Conservation (phyloP, 2,113 vertebrate species). For the Chamaea fasciata region DNA sequence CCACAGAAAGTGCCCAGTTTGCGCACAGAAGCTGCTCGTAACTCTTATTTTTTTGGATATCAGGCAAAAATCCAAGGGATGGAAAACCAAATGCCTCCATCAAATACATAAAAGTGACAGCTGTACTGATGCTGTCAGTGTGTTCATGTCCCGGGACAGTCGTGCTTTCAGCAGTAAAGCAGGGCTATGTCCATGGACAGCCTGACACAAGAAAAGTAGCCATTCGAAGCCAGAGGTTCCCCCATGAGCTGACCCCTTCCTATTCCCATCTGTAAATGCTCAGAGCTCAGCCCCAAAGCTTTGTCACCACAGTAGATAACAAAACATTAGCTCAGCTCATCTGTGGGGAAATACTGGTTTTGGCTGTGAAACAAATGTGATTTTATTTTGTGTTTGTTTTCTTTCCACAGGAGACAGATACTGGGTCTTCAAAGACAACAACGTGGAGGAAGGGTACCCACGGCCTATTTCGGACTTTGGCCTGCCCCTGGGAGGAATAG, state of each 20-base stretch:
- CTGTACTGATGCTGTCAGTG: rapidly evolving
- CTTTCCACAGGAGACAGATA: constrained; percentile 85
- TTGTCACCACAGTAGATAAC: neutral
- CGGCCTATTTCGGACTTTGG: constrained; percentile 89
- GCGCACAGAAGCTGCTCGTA: neutral
- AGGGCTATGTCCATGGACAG: neutral
- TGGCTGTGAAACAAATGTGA: neutral
- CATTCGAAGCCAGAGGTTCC: neutral
- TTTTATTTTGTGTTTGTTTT: neutral
- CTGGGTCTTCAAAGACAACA: constrained; percentile 97
- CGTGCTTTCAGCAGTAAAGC: rapidly evolving
- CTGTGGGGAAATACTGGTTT: neutral
- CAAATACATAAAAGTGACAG: neutral
- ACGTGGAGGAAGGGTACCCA: constrained; percentile 91
- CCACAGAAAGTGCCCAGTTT: neutral
- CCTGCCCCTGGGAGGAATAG: constrained; percentile 83
- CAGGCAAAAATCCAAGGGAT: neutral
- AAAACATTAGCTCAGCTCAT: neutral
- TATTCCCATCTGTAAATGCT: neutral
- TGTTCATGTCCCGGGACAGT: rapidly evolving
- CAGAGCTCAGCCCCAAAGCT: neutral
- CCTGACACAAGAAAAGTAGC: neutral
- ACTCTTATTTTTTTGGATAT: neutral
- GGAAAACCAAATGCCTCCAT: neutral
- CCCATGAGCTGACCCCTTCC: neutral